A percentile compares a stretch with the other conserved stretches of the same genome.
Evolutionary conservation across 1,140 invertebrate genomes (phyloP).

Genomic region (Diorhabda sublineata): DNA sequence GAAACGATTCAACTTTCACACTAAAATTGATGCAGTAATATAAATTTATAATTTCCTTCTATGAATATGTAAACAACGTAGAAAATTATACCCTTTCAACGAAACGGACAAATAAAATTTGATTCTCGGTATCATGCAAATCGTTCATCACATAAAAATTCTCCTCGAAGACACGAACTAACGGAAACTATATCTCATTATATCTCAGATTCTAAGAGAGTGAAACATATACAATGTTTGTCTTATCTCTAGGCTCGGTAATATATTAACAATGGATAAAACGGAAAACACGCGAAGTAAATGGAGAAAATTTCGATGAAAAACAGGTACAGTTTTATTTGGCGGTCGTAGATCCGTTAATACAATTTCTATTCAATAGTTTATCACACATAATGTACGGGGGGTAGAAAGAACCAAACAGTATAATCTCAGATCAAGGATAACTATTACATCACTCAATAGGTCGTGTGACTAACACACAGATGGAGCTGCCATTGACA

Average conservation of each 20-base stretch:
- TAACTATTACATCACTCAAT: no score
- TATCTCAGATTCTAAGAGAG: conserved; percentile 20
- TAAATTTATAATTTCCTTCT: conserved; percentile 16
- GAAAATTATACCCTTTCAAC: conserved; percentile 20
- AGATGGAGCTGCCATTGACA: no score
- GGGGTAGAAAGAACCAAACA: no score
- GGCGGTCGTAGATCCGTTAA: no score
- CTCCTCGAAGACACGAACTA: conserved; percentile 5
- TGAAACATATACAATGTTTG: conserved; percentile 20
- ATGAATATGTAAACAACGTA: conserved; percentile 17
- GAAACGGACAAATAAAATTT: conserved; percentile 18
- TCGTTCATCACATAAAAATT: conserved; percentile 19
- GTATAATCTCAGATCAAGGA: no score
- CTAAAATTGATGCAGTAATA: conserved; percentile 10
- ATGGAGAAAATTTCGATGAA: neutral
- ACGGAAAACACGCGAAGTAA: neutral
- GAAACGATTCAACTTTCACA: neutral
- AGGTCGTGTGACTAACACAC: no score
- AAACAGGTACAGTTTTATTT: no score
- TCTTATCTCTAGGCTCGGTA: conserved; percentile 11
- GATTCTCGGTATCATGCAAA: conserved; percentile 12
- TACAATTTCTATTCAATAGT: no score
- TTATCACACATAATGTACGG: no score
- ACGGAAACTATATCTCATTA: conserved; percentile 21
- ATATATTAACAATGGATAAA: conserved; percentile 6